Percentiles rank a stretch among this genome's conserved stretches.
phyloP scores from a whole-genome alignment of 92 coral and sea anemone genomes.

The Palythoa caribaeorum region DNA sequence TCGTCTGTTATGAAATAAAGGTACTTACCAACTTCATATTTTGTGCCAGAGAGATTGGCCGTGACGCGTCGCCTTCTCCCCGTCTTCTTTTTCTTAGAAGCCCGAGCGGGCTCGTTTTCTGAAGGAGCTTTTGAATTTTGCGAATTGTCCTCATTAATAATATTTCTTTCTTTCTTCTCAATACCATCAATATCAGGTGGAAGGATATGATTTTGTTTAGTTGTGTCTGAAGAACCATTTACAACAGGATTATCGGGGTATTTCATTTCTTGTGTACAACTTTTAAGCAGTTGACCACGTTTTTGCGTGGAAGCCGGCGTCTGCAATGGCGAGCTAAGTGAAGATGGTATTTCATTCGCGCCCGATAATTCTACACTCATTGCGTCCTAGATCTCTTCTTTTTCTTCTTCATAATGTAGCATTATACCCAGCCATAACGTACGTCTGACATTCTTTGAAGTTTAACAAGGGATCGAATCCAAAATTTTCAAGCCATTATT shows the following conservation, averaged over 20 bases:
- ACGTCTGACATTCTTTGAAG: neutral
- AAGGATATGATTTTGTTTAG: neutral
- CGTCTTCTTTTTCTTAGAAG: conserved; percentile 58
- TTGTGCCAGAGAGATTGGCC: conserved; percentile 92
- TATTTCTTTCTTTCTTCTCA: neutral
- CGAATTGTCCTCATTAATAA: neutral
- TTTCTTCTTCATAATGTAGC: conserved; percentile 17
- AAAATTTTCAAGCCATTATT: conserved; percentile 2
- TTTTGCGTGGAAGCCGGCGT: conserved; percentile 8
- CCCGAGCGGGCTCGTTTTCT: neutral
- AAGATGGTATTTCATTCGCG: conserved; percentile 13
- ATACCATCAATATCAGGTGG: neutral
- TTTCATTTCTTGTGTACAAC: neutral
- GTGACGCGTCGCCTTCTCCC: conserved; percentile 75
- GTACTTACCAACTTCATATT: conserved; percentile 92
- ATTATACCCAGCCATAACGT: neutral
- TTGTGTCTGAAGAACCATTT: neutral
- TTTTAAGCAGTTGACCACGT: neutral
- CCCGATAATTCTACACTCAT: neutral
- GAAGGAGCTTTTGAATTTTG: neutral
- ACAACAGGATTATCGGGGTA: neutral
- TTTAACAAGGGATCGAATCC: neutral
- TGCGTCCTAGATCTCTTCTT: neutral
- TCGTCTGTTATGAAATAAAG: neutral
- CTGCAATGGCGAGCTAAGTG: neutral